Percentiles rank a stretch among this genome's conserved stretches.
Conservation (phyloP, 2,113 vertebrate species). For the Micronycteris hirsuta region DNA sequence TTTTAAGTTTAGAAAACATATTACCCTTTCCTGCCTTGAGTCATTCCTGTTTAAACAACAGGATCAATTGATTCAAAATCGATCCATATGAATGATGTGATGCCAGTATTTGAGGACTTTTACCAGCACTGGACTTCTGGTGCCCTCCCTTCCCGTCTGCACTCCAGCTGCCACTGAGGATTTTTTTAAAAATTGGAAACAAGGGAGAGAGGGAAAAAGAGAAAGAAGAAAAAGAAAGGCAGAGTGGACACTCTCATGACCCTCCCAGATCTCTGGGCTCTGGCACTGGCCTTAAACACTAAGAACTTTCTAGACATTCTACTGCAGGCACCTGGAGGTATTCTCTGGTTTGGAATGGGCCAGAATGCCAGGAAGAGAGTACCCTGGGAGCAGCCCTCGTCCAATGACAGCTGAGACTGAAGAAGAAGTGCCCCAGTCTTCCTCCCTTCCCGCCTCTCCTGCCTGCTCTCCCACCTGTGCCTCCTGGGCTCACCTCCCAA, state of each 20-base stretch:
- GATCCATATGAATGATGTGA: background rate
- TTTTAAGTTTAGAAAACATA: background rate
- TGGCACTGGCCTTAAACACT: background rate
- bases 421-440: fast-evolving
- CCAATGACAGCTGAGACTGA: fast-evolving
- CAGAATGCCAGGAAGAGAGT: background rate
- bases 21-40: background rate
- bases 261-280: background rate
- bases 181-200: background rate
- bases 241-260: background rate
- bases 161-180: background rate
- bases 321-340: background rate
- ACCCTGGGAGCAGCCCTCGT: background rate
- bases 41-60: background rate
- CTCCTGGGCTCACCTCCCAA: background rate
- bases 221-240: background rate
- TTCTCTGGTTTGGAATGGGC: background rate
- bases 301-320: background rate
- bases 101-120: background rate
- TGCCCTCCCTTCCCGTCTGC: background rate
- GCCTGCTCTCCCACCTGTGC: background rate
- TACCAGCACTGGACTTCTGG: background rate
- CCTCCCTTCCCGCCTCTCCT: background rate
- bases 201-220: background rate
- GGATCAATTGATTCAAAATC: background rate